Evolutionary conservation across 2,888 invertebrate genomes (phyloP).

Genomic region (Lasioglossum figueresi): DNA sequence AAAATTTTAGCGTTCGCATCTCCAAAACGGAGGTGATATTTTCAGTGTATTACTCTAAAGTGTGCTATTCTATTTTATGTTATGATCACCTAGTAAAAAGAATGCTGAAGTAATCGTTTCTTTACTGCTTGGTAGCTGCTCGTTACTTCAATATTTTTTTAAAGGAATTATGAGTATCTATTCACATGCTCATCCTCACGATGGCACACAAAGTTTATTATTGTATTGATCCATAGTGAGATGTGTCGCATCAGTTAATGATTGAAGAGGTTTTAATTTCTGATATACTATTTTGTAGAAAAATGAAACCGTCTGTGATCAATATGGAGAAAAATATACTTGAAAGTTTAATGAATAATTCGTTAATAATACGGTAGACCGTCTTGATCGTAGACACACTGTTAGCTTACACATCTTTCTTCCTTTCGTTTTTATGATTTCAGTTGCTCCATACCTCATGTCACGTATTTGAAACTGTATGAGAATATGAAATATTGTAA

Average conservation of each 20-base stretch:
- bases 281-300: conserved; percentile 48
- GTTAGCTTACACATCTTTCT: conserved; percentile 58
- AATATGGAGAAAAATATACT: conserved; percentile 30
- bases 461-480: conserved; percentile 57
- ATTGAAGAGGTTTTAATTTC: conserved; percentile 43
- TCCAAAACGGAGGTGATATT: conserved; percentile 7
- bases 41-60: conserved; percentile 56
- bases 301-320: conserved; percentile 42
- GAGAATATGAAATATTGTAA: conserved; percentile 55
- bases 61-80: conserved; percentile 58
- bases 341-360: conserved; percentile 9
- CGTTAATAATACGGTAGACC: neutral
- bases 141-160: conserved; percentile 67
- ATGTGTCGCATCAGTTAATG: conserved; percentile 51
- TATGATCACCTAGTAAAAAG: conserved; percentile 63
- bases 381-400: conserved; percentile 51
- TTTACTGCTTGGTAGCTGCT: conserved; percentile 80
- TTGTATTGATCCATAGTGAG: conserved; percentile 50
- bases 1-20: conserved; percentile 20
- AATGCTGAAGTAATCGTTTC: conserved; percentile 65
- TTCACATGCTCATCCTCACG: conserved; percentile 46
- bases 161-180: conserved; percentile 48
- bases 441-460: conserved; percentile 53
- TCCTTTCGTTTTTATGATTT: conserved; percentile 52
- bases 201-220: conserved; percentile 40